phyloP scores from a whole-genome alignment of 2,888 invertebrate genomes.

The Hydriomena furcata region DNA sequence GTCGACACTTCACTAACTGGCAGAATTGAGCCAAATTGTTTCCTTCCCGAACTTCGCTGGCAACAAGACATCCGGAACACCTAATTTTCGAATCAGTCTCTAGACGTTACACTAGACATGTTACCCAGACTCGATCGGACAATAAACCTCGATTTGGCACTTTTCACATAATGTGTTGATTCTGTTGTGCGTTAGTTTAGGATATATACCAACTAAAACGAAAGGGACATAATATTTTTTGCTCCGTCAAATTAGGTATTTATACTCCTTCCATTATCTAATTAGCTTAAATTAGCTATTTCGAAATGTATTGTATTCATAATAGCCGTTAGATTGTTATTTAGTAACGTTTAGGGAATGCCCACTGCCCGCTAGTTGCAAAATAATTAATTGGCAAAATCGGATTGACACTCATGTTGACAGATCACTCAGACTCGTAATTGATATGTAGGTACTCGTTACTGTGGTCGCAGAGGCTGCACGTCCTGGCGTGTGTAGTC shows the following conservation, averaged over 20 bases:
- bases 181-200: too few relatives aligned
- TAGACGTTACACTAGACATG: too few relatives aligned
- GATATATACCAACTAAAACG: too few relatives aligned
- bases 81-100: slow-evolving; percentile 13
- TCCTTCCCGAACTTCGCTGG: slow-evolving; percentile 14
- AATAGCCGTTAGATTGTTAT: too few relatives aligned
- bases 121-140: too few relatives aligned
- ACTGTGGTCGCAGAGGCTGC: slow-evolving; percentile 19
- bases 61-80: slow-evolving; percentile 2
- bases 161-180: too few relatives aligned
- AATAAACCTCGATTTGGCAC: too few relatives aligned
- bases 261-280: slow-evolving; percentile 2
- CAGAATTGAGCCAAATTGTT: slow-evolving; percentile 11
- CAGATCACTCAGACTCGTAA: slow-evolving; percentile 11
- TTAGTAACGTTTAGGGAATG: too few relatives aligned
- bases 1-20: slow-evolving; percentile 1
- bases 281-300: slow-evolving; percentile 2
- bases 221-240: too few relatives aligned
- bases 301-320: not conserved
- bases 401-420: slow-evolving; percentile 5
- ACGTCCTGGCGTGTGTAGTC: slow-evolving; percentile 5
- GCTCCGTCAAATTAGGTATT: too few relatives aligned
- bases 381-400: slow-evolving; percentile 5
- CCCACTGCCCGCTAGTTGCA: not conserved
- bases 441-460: slow-evolving; percentile 24